These are phyloP conservation scores for Oreochromis grahami DNA, from an alignment of 2,797 vertebrate species.

Conservation along the genomic window DNA sequence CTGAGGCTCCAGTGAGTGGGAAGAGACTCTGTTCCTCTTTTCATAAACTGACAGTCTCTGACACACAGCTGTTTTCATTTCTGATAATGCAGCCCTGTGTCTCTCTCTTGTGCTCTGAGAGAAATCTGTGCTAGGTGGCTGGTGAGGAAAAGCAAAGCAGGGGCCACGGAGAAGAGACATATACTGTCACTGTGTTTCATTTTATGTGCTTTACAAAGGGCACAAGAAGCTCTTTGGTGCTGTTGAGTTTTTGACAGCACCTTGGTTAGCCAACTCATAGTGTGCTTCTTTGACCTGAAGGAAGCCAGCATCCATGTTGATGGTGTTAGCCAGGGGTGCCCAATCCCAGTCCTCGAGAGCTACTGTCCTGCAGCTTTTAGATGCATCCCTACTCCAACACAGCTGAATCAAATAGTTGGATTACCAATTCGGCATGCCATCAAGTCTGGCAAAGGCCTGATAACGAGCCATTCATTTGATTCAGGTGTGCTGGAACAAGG, in stretches of 20 bases:
- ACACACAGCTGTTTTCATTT: neutral
- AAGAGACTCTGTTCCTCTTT: neutral
- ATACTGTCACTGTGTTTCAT: neutral
- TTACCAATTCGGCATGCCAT: too few species aligned
- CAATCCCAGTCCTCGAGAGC: too few species aligned
- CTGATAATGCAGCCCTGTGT: neutral
- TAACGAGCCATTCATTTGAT: too few species aligned
- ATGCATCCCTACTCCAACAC: too few species aligned
- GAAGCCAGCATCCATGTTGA: neutral
- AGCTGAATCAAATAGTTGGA: too few species aligned
- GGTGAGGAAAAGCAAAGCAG: slow-evolving; percentile 18
- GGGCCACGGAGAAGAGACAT: neutral
- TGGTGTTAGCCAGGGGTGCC: too few species aligned
- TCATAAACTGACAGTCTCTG: neutral
- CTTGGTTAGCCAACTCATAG: neutral
- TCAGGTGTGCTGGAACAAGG: too few species aligned
- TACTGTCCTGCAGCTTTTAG: too few species aligned
- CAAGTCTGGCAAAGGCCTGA: too few species aligned
- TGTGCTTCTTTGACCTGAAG: slow-evolving; percentile 3
- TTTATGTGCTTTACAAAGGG: neutral
- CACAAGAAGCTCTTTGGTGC: neutral
- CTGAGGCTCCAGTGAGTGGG: neutral
- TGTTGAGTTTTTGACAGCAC: neutral
- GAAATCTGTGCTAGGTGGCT: neutral
- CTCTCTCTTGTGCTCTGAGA: neutral